These are phyloP conservation scores for Drosophila orena DNA, from an alignment of 1,140 invertebrate genomes.

Conservation along the genomic window DNA sequence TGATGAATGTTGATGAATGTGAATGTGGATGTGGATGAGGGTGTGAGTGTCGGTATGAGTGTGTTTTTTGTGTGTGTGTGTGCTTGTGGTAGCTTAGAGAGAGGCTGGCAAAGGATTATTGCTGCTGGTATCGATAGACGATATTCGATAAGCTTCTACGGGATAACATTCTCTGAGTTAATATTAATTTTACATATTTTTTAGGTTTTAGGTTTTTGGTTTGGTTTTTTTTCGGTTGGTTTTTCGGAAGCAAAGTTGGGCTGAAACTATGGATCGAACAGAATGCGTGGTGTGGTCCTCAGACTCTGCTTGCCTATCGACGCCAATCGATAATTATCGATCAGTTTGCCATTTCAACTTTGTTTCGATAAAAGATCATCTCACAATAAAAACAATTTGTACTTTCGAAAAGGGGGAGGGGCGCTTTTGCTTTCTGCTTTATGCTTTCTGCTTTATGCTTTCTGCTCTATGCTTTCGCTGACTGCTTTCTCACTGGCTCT, in stretches of 20 bases:
- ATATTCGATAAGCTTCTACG: slow-evolving; percentile 40
- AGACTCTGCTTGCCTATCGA: slow-evolving; percentile 42
- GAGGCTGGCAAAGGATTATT: slow-evolving; percentile 46
- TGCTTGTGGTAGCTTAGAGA: slow-evolving; percentile 41
- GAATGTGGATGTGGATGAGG: slow-evolving; percentile 27
- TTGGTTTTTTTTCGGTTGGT: slow-evolving; percentile 17
- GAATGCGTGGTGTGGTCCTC: slow-evolving; percentile 36
- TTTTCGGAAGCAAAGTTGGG: slow-evolving; percentile 46
- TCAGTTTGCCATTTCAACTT: slow-evolving; percentile 52
- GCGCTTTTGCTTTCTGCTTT: slow-evolving; percentile 57
- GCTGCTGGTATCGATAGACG: slow-evolving; percentile 31
- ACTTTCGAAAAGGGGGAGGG: slow-evolving; percentile 85
- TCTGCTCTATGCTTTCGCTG: slow-evolving; percentile 44
- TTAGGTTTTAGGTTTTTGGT: slow-evolving; percentile 28
- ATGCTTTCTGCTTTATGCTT: slow-evolving; percentile 41
- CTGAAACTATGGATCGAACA: slow-evolving; percentile 53
- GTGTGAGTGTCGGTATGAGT: slow-evolving; percentile 16
- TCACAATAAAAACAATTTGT: slow-evolving; percentile 85
- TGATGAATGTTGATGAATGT: slow-evolving; percentile 29
- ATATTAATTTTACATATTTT: slow-evolving; percentile 27
- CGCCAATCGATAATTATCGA: slow-evolving; percentile 28
- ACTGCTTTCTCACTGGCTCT: slow-evolving; percentile 49
- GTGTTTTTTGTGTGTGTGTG: not conserved
- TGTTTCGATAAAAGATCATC: slow-evolving; percentile 77
- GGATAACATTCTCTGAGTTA: slow-evolving; percentile 29